Conservation (phyloP, 2,888 invertebrate species). For the Labia minor region DNA sequence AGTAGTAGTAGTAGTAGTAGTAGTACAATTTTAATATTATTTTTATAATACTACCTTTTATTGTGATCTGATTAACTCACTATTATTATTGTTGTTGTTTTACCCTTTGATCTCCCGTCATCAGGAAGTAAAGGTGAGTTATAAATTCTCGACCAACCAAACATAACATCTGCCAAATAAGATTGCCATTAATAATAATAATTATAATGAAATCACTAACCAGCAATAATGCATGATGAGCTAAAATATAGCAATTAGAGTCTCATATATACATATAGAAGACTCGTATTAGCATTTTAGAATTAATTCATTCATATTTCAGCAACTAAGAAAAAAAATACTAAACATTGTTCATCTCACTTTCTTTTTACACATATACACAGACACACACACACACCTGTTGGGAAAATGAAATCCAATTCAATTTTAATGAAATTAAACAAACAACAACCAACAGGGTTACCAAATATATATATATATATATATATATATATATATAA, state of each 20-base stretch:
- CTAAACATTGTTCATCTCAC: no score
- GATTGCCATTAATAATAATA: neutral
- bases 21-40: no score
- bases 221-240: neutral
- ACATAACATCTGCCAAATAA: neutral
- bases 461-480: neutral
- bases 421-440: neutral
- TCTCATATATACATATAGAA: no score
- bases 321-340: neutral
- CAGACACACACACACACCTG: neutral
- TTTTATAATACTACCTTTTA: neutral
- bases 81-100: conserved; percentile 1
- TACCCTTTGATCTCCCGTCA: neutral
- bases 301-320: neutral
- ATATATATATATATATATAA: no score
- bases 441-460: neutral
- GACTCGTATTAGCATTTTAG: no score
- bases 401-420: neutral
- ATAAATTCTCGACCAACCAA: neutral
- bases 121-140: neutral
- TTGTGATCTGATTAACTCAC: neutral
- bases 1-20: no score
- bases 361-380: neutral
- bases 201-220: neutral
- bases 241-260: neutral